A percentile compares a stretch with the other conserved stretches of the same genome.
phyloP scores from a whole-genome alignment of 2,888 invertebrate genomes.

The Amphiduros pacificus region DNA sequence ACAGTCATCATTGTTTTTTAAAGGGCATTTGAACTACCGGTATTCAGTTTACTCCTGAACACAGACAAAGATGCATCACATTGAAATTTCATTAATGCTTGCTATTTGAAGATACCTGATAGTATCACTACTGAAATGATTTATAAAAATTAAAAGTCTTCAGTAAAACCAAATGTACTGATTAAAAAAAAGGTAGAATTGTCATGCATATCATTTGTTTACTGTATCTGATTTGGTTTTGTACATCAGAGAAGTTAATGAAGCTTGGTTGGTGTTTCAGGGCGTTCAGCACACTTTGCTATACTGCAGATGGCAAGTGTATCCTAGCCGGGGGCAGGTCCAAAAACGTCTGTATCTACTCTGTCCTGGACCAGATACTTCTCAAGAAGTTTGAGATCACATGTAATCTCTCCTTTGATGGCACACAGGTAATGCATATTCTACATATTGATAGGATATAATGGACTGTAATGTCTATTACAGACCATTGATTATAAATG shows the following conservation, averaged over 20 bases:
- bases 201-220: not conserved
- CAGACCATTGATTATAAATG: not conserved
- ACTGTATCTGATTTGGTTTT: not conserved
- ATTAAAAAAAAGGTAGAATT: no score
- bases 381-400: slow-evolving; percentile 93
- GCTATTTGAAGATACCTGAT: no score
- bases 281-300: slow-evolving; percentile 87
- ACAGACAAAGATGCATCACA: no score
- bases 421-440: slow-evolving; percentile 87
- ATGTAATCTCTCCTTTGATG: slow-evolving; percentile 91
- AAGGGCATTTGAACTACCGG: no score
- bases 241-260: no score
- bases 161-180: no score
- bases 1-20: no score
- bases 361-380: slow-evolving; percentile 78
- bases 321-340: slow-evolving; percentile 92
- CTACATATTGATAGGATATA: not conserved
- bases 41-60: no score
- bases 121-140: no score
- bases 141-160: no score
- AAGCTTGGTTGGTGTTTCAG: no score
- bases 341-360: slow-evolving; percentile 92
- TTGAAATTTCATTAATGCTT: no score
- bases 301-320: slow-evolving; percentile 89
- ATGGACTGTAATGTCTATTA: not conserved